Percentiles rank a stretch among this genome's conserved stretches.
Evolutionary conservation across 2,113 vertebrate species (phyloP).

Genomic region (Calidris pugnax): DNA sequence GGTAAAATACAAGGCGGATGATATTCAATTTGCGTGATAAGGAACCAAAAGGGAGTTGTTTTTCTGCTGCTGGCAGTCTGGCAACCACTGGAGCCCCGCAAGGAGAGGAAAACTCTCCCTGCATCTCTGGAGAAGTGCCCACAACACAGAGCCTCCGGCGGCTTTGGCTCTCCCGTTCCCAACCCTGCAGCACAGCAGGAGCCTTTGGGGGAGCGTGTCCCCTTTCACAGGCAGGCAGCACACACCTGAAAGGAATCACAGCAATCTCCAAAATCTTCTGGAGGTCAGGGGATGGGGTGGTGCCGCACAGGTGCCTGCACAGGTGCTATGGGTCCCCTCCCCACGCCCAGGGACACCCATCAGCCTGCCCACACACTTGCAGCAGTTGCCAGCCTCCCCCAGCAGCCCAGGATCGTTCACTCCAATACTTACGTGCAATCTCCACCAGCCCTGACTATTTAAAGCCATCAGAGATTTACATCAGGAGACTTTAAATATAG

Average conservation of each 20-base stretch:
- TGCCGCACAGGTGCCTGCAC: too few species aligned
- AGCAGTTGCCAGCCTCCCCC: background rate
- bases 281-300: background rate
- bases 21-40: background rate
- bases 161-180: background rate
- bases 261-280: background rate
- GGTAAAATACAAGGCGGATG: background rate
- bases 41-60: background rate
- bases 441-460: background rate
- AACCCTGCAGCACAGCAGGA: accelerated
- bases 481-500: constrained; percentile 27
- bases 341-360: background rate
- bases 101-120: background rate
- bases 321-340: background rate
- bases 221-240: background rate
- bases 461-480: background rate
- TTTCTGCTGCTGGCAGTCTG: background rate
- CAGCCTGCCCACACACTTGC: accelerated
- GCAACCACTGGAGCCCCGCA: background rate
- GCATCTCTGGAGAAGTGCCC: background rate
- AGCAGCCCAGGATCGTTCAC: background rate
- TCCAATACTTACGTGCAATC: background rate
- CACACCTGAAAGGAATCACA: background rate
- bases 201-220: accelerated
- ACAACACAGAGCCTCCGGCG: accelerated